Conservation (phyloP, 1,140 invertebrate genomes). For the Calliopsis andreniformis region DNA sequence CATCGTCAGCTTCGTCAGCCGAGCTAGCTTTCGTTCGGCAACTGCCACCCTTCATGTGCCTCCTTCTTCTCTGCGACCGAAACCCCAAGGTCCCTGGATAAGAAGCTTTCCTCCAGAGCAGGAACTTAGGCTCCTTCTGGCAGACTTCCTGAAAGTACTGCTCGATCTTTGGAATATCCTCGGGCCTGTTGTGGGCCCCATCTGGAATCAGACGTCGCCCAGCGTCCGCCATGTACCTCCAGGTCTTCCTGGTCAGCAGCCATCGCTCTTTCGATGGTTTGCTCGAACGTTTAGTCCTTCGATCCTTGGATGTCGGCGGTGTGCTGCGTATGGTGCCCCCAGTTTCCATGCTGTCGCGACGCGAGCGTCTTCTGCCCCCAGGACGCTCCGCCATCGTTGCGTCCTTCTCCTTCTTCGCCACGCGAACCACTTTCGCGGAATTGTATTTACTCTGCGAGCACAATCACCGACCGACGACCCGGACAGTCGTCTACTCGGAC, state of each 20-base stretch:
- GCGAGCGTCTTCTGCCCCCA: constrained; percentile 58
- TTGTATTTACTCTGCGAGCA: constrained; percentile 26
- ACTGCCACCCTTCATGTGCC: constrained; percentile 84
- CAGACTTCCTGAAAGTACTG: constrained; percentile 92
- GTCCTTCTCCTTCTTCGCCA: constrained; percentile 74
- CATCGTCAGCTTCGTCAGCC: constrained; percentile 84
- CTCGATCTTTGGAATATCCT: constrained; percentile 90
- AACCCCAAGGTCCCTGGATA: constrained; percentile 87
- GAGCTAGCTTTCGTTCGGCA: constrained; percentile 84
- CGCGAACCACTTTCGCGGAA: constrained; percentile 78
- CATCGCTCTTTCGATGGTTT: constrained; percentile 89
- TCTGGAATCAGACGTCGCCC: constrained; percentile 92
- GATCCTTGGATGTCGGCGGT: constrained; percentile 73
- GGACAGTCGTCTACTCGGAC: neutral
- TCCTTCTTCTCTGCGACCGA: constrained; percentile 81
- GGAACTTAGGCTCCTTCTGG: constrained; percentile 87
- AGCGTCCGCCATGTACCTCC: constrained; percentile 94
- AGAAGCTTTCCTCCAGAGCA: constrained; percentile 90
- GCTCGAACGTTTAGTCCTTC: constrained; percentile 69
- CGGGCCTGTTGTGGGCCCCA: constrained; percentile 85
- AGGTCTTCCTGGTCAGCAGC: constrained; percentile 93
- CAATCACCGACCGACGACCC: constrained; percentile 34
- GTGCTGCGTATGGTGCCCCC: constrained; percentile 55
- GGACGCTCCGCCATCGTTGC: constrained; percentile 78
- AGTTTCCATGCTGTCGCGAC: constrained; percentile 56